A percentile compares a stretch with the other conserved stretches of the same genome.
These are phyloP conservation scores for Crypturellus tataupa DNA, from an alignment of 2,797 vertebrate genomes.

Conservation along the genomic window DNA sequence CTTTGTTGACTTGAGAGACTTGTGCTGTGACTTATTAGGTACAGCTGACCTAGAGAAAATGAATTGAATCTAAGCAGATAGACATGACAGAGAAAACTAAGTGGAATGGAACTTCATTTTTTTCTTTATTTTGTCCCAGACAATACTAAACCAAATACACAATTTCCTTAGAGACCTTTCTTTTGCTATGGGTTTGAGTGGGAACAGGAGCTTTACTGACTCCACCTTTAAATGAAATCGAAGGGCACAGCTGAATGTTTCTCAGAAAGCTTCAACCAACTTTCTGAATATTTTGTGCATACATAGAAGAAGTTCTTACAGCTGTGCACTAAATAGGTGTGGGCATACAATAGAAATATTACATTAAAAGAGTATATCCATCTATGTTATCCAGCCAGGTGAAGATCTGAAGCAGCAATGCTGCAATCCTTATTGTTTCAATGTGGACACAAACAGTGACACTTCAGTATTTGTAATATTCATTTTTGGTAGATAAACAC, in stretches of 20 bases:
- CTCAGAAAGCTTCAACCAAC: neutral
- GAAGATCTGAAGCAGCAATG: constrained; percentile 21
- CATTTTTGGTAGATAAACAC: constrained; percentile 54
- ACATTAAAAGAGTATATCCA: neutral
- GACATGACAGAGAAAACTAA: neutral
- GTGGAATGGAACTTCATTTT: neutral
- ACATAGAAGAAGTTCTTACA: neutral
- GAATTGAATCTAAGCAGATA: neutral
- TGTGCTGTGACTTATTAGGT: constrained; percentile 8
- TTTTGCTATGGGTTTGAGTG: neutral
- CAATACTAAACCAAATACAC: neutral
- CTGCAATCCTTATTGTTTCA: neutral
- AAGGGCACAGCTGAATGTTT: neutral
- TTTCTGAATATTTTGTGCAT: neutral
- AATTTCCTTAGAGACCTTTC: neutral
- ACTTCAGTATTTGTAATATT: constrained; percentile 63
- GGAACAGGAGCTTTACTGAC: neutral
- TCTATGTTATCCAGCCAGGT: neutral
- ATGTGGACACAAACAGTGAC: constrained; percentile 1
- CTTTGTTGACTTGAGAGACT: neutral
- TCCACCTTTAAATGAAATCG: neutral
- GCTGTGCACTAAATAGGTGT: neutral
- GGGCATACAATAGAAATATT: neutral
- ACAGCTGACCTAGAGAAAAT: constrained; percentile 26
- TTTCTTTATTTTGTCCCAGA: neutral